A percentile compares a stretch with the other conserved stretches of the same genome.
phyloP scores from a whole-genome alignment of 2,888 invertebrate species.

The Stegophylla sp. region DNA sequence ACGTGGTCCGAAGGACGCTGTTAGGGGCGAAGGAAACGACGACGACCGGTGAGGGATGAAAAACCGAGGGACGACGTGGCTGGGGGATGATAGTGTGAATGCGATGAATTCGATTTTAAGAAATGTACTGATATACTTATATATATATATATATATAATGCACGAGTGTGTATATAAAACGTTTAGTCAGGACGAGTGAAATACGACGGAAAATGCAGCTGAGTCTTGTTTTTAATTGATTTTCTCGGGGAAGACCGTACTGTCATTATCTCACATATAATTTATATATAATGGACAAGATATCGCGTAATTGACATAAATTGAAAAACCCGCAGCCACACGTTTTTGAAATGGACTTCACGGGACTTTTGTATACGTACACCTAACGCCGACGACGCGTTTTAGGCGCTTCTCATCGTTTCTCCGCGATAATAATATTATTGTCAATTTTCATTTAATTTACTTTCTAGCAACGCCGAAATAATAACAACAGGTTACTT shows the following conservation, averaged over 20 bases:
- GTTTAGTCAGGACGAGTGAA: not conserved
- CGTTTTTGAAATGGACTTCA: no score
- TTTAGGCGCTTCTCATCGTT: no score
- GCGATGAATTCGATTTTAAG: slow-evolving; percentile 20
- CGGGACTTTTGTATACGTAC: no score
- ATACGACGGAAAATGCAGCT: not conserved
- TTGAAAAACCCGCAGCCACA: not conserved
- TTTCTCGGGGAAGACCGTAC: not conserved
- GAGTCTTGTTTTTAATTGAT: slow-evolving; percentile 6
- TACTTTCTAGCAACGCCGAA: no score
- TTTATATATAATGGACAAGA: not conserved
- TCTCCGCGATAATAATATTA: no score
- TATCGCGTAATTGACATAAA: slow-evolving; percentile 6
- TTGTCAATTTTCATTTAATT: no score
- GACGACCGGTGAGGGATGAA: not conserved
- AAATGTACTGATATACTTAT: not conserved
- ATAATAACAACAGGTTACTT: no score
- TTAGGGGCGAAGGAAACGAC: no score
- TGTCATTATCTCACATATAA: not conserved
- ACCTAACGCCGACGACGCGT: no score
- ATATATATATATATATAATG: not conserved
- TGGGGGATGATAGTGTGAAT: no score
- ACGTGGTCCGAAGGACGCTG: not conserved
- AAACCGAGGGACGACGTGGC: not conserved
- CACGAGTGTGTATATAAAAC: not conserved